Conservation (phyloP, 2,113 vertebrate species). For the Nothocercus julius region DNA sequence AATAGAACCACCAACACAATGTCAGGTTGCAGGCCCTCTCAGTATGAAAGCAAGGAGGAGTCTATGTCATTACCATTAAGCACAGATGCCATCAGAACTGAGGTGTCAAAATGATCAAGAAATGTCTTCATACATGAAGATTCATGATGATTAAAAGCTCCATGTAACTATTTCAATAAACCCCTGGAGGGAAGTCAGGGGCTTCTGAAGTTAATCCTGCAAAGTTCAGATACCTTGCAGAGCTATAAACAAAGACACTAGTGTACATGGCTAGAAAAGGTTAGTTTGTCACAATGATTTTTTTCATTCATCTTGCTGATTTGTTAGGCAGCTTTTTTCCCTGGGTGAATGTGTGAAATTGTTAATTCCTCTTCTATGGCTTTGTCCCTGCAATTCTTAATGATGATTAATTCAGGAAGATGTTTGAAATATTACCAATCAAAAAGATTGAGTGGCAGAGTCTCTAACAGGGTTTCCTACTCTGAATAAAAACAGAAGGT, state of each 20-base stretch:
- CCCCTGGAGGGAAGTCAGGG: not conserved
- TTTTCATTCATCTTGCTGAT: not conserved
- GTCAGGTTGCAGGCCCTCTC: not conserved
- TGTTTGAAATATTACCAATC: not conserved
- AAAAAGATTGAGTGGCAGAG: not conserved
- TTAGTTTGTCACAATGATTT: not conserved
- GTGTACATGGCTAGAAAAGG: not conserved
- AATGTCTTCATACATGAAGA: not conserved
- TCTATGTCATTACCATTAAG: not conserved
- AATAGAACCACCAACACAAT: fast-evolving
- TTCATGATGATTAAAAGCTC: not conserved
- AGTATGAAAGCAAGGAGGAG: not conserved
- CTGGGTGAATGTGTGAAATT: not conserved
- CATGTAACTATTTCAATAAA: not conserved
- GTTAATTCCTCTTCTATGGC: not conserved
- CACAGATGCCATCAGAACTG: not conserved
- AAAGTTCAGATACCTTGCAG: not conserved
- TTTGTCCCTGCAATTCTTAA: not conserved
- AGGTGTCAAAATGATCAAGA: not conserved
- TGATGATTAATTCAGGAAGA: not conserved
- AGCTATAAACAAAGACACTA: not conserved
- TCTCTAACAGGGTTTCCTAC: not conserved
- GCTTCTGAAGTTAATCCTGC: not conserved
- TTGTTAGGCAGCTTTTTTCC: not conserved
- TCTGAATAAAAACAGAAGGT: not conserved